Base-by-base conservation (phyloP, 2,888 invertebrate genomes). In the Epinotia nisella region DNA sequence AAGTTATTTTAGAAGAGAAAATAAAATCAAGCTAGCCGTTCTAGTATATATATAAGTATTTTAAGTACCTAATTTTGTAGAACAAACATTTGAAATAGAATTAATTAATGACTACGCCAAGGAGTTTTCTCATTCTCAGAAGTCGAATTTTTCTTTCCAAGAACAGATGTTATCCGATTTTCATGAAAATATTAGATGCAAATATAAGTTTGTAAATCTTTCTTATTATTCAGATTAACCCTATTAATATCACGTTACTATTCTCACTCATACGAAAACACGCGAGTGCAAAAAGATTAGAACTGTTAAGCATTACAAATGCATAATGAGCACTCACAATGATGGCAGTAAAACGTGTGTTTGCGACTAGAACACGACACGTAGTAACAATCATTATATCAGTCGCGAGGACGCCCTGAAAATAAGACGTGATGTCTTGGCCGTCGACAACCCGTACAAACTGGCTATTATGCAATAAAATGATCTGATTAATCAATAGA, bases 401-500 rank as follows among this genome's bases (percentile, higher is more conserved):
- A 45, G 69, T 56, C 72, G n/a, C 62, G 61, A 65, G 29, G 66
- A 58, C 66, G 66, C 64, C 60, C 60, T 39, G 65, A 68, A 49
- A 45, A 58, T 24, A 68, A 24, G 13, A 51, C 68, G 62, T 58
- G 62, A 24, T 49, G 58, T 73, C 70, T 64, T 64, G 53, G 56
- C 64, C 73, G 71, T 73, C 69, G 71, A 74, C 72, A 66, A 53
- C 62, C 64, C 59, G 49, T 70, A 69, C 77, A 73, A 77, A 76
- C 71, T 78, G 82, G 80, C 86, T 83, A 92, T 92, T 91, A 91
- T 90, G 89, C 85, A 91, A 93, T 92, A 91, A 92, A 92, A 85
- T 85, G 85, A 87, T 89, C 90, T 89, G 88, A 91, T 91, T 90
- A 90, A 91, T 92, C 91, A 92, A 92, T 92, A 91, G 92, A 91